Percentiles rank a stretch among this genome's conserved stretches.
These are phyloP conservation scores for Scopus umbretta DNA, from an alignment of 2,113 vertebrate genomes.

Conservation along the genomic window DNA sequence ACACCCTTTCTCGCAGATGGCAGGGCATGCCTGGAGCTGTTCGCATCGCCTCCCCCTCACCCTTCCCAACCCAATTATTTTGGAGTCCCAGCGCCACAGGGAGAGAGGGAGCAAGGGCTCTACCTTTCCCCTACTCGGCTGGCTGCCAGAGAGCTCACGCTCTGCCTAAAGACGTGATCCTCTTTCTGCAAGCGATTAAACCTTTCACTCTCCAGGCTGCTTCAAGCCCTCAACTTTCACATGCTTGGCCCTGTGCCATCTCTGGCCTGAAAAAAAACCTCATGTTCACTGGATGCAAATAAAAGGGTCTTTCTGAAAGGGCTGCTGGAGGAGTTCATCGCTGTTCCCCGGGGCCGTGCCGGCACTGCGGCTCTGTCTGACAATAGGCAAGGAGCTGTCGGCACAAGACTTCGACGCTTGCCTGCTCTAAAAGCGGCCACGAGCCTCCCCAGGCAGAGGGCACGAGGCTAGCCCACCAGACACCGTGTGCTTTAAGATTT, in stretches of 20 bases:
- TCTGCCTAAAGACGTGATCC: constrained; percentile 9
- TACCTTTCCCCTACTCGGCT: constrained; percentile 59
- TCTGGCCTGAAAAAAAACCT: background rate
- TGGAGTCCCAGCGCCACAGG: background rate
- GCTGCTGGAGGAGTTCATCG: background rate
- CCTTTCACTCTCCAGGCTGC: constrained; percentile 20
- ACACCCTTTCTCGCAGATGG: background rate
- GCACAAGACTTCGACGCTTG: background rate
- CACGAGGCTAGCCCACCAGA: background rate
- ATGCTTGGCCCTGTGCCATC: constrained; percentile 50
- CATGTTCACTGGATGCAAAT: constrained; percentile 13
- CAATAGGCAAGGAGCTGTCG: background rate
- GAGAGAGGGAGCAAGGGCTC: background rate
- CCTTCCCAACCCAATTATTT: background rate
- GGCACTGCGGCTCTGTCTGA: background rate
- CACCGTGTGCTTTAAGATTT: background rate
- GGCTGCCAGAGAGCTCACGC: background rate
- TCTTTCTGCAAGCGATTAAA: constrained; percentile 56
- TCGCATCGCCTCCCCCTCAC: background rate
- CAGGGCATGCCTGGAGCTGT: background rate
- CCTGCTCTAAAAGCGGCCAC: background rate
- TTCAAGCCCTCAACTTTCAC: constrained; percentile 60
- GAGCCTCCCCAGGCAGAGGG: background rate
- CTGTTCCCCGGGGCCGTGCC: background rate
- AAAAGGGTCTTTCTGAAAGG: constrained; percentile 43